Evolutionary conservation across 2,113 vertebrate species (phyloP), one percentile per base, ranked within the genome.

Genomic region (Speoplatyrhinus poulsoni): DNA sequence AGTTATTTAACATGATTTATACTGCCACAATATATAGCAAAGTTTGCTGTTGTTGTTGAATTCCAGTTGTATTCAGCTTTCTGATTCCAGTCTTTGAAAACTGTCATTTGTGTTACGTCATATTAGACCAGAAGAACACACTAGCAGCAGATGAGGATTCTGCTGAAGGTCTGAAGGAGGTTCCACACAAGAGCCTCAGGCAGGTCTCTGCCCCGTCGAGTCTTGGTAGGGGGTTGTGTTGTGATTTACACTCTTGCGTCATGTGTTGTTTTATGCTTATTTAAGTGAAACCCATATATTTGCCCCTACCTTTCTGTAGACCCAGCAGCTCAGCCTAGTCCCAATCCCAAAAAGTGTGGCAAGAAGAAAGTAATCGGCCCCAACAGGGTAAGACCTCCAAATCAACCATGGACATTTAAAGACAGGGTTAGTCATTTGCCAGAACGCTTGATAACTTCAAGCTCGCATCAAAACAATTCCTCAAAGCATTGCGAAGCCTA

Each of bases 311-410:
- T 70, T 46, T 76, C 41, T 15, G 8, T 52, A 87, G 89, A 77
- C 46, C 72, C 72, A 41, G 33, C 61, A 7, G 72, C 60, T 46
- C 64, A 69, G n/a, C 41, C 82, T 11, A 59, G 80, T 65, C 33
- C 82, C 12, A 59, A 79, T 65, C 33, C 85, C 41, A 94, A 83
- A 80, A 93, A 88, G 72, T 94, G 85, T 75, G 85, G 79, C 41
- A 90, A 79, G 75, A 95, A 93, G 83, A 94, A 91, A 81, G 62
- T 50, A 12, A 83, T 70, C n/a, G 93, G 79, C 47, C 91, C 93
- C 65, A 87, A 80, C 84, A 95, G 85, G 90, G 98, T 98, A 83
- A 84, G 93, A 86, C 19, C 12, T 46, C 15, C 3, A 41, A 12
- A 60, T 0, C 10, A 7, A 46, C 15, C 67, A 12, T 12, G 2